Percentiles rank a stretch among this genome's conserved stretches.
Evolutionary conservation across 2,113 vertebrate genomes (phyloP).

Genomic region (Caretta caretta): DNA sequence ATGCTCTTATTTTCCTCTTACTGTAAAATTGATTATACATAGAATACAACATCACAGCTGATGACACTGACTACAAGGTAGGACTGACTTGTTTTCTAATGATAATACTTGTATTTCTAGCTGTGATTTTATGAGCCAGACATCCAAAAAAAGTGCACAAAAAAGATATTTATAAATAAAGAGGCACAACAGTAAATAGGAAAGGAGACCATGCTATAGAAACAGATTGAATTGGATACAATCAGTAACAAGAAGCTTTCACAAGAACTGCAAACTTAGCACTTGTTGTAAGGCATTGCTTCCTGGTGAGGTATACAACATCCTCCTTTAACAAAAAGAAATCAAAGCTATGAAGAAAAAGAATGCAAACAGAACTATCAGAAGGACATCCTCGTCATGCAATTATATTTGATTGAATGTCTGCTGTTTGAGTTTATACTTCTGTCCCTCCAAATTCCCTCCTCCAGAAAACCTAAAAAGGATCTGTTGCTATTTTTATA

Average conservation of each 20-base stretch:
- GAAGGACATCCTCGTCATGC: not conserved
- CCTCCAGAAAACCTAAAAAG: slow-evolving; percentile 49
- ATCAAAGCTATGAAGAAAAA: slow-evolving; percentile 52
- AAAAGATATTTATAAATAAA: slow-evolving; percentile 50
- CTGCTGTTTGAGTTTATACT: slow-evolving; percentile 44
- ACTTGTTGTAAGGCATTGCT: not conserved
- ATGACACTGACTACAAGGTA: slow-evolving; percentile 62
- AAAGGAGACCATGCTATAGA: slow-evolving; percentile 31
- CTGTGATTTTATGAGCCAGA: slow-evolving; percentile 60
- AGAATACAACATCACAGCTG: slow-evolving; percentile 63
- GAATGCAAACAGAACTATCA: slow-evolving; percentile 27
- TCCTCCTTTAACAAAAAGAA: slow-evolving; percentile 64
- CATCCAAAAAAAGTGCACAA: slow-evolving; percentile 31
- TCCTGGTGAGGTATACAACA: not conserved
- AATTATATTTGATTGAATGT: slow-evolving; percentile 38
- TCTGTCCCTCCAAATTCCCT: not conserved
- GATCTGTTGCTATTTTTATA: slow-evolving; percentile 62
- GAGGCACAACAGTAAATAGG: slow-evolving; percentile 43
- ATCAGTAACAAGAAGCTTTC: slow-evolving; percentile 58
- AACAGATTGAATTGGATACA: slow-evolving; percentile 58
- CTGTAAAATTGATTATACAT: slow-evolving; percentile 74
- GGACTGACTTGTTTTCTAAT: slow-evolving; percentile 64
- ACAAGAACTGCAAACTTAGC: slow-evolving; percentile 60
- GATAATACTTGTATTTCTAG: slow-evolving; percentile 48
- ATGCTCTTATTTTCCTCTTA: slow-evolving; percentile 76